These are phyloP conservation scores for Hycleus cichorii DNA, from an alignment of 1,140 invertebrate genomes.

Conservation along the genomic window DNA sequence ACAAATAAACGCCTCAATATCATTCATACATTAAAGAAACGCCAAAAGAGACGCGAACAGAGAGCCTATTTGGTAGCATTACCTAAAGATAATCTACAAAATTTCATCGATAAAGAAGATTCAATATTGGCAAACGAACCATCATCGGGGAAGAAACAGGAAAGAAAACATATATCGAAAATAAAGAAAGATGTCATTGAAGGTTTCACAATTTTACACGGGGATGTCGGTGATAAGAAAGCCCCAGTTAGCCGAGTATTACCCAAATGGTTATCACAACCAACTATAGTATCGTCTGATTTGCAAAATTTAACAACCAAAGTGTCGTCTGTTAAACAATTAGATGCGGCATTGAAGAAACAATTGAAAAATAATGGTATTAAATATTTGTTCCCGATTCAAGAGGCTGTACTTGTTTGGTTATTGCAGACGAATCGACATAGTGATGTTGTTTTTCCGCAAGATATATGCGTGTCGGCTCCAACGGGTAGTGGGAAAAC, in stretches of 20 bases:
- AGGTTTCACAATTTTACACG: not conserved
- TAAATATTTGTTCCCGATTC: slow-evolving; percentile 79
- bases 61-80: not conserved
- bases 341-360: slow-evolving; percentile 56
- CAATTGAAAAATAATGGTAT: slow-evolving; percentile 67
- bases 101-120: not conserved
- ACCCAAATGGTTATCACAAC: slow-evolving; percentile 80
- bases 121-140: not conserved
- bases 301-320: slow-evolving; percentile 52
- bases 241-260: slow-evolving; percentile 52
- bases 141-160: not conserved
- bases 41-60: not conserved
- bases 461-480: slow-evolving; percentile 93
- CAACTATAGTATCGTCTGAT: slow-evolving; percentile 65
- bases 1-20: not conserved
- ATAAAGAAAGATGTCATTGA: not conserved
- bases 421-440: slow-evolving; percentile 57
- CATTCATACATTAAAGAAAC: not conserved
- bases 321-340: slow-evolving; percentile 51
- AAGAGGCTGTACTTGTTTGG: slow-evolving; percentile 75
- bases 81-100: not conserved
- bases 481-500: slow-evolving; percentile 98
- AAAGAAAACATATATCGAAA: not conserved
- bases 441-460: slow-evolving; percentile 55
- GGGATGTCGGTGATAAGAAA: not conserved